phyloP scores from a whole-genome alignment of 2,113 vertebrate species.

The Oceanodroma tethys region DNA sequence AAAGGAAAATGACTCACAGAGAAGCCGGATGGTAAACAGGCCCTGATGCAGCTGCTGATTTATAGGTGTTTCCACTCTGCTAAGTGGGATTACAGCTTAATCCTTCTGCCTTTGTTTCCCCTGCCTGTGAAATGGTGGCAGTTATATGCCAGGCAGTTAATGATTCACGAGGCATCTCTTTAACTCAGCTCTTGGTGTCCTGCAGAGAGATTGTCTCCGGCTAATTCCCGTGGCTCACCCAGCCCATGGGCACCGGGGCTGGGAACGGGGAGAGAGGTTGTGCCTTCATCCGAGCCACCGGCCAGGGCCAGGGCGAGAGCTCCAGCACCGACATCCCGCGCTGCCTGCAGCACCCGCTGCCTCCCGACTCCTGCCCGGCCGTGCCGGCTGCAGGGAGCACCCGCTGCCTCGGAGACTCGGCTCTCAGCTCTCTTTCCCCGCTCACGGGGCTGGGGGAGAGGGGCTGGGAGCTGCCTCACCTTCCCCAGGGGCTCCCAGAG shows the following conservation, averaged over 20 bases:
- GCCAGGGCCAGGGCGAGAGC: neutral
- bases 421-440: neutral
- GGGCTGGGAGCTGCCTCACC: neutral
- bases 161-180: neutral
- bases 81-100: neutral
- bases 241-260: neutral
- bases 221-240: neutral
- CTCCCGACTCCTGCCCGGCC: accelerated
- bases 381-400: neutral
- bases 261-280: neutral
- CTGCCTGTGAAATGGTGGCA: neutral
- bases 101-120: constrained; percentile 6
- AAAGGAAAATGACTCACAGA: constrained; percentile 30
- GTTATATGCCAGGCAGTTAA: neutral
- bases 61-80: neutral
- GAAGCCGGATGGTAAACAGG: neutral
- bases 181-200: neutral
- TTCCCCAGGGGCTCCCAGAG: neutral
- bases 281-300: neutral
- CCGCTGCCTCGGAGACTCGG: accelerated
- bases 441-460: neutral
- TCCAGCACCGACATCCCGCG: neutral
- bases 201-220: neutral
- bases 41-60: neutral
- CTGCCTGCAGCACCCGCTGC: neutral